Percentiles rank a stretch among this genome's conserved stretches.
Evolutionary conservation across 2,113 vertebrate species (phyloP).

Genomic region (Ursus arctos): DNA sequence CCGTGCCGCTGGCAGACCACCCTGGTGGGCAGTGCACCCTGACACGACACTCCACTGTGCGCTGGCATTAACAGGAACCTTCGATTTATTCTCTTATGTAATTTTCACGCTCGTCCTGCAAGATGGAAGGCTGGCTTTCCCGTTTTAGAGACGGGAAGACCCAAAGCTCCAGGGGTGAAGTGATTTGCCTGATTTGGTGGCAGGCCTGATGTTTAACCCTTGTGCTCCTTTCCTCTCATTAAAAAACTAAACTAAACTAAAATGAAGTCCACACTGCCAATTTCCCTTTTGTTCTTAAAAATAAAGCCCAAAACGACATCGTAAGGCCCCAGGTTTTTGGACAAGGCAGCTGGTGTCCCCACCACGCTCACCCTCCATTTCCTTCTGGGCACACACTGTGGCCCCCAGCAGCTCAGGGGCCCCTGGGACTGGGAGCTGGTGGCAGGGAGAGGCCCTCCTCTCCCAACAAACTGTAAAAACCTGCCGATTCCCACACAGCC

Average conservation of each 20-base stretch:
- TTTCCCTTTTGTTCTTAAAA: constrained; percentile 42
- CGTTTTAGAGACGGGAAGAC: not conserved
- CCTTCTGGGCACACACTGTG: not conserved
- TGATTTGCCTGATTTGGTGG: not conserved
- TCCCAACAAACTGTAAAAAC: not conserved
- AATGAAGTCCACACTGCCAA: not conserved
- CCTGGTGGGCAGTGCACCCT: not conserved
- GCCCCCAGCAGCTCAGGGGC: no score
- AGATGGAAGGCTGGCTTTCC: not conserved
- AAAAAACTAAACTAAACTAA: not conserved
- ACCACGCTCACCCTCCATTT: not conserved
- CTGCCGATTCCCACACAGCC: not conserved
- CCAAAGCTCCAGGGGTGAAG: not conserved
- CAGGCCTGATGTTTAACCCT: not conserved
- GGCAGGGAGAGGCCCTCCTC: not conserved
- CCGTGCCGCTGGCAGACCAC: not conserved
- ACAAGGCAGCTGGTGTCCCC: not conserved
- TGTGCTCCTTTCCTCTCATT: not conserved
- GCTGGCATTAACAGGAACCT: not conserved
- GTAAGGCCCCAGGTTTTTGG: not conserved
- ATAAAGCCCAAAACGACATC: not conserved
- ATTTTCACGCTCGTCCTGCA: not conserved
- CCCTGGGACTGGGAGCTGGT: not conserved
- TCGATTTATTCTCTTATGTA: not conserved
- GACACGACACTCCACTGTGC: rapidly evolving